Conservation (phyloP, 2,113 vertebrate species). For the Isurus oxyrinchus region DNA sequence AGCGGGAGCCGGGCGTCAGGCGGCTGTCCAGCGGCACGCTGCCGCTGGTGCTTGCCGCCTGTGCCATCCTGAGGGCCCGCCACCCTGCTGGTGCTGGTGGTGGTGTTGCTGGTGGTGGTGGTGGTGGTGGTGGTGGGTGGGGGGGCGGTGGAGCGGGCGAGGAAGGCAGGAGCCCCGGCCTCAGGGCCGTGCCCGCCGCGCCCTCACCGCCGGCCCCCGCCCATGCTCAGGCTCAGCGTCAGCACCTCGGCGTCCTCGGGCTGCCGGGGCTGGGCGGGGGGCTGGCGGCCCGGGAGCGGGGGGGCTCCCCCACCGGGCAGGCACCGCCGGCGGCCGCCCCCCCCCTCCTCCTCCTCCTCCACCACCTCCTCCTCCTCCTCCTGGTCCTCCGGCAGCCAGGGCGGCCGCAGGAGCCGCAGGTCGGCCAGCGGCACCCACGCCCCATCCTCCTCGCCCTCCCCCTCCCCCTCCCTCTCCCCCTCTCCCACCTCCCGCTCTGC, state of each 20-base stretch:
- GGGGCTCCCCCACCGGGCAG: conserved; percentile 11
- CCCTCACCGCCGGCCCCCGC: conserved; percentile 51
- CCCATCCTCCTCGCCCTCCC: no score
- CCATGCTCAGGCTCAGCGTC: conserved; percentile 71
- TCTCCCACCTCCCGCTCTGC: conserved; percentile 43
- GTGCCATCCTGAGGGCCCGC: background rate
- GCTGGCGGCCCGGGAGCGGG: conserved; percentile 4
- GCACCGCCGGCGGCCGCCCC: background rate
- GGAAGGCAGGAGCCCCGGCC: conserved; percentile 36
- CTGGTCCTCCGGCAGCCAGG: conserved; percentile 55
- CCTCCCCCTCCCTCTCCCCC: no score
- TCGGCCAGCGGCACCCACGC: conserved; percentile 74
- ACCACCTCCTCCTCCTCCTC: conserved; percentile 38
- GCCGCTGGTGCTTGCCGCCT: conserved; percentile 51
- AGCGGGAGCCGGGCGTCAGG: conserved; percentile 56
- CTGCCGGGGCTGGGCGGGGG: conserved; percentile 50
- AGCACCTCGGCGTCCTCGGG: conserved; percentile 67
- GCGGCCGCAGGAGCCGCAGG: conserved; percentile 69
- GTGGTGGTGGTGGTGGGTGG: conserved; percentile 40
- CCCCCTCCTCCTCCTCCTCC: conserved; percentile 43
- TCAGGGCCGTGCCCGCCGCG: conserved; percentile 44
- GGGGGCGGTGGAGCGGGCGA: conserved; percentile 42
- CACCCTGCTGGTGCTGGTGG: conserved; percentile 40
- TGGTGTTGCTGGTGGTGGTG: conserved; percentile 40
- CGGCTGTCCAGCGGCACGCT: conserved; percentile 53